These are phyloP conservation scores for Drosophila melanogaster DNA, from an alignment of 1,140 invertebrate genomes.

Conservation along the genomic window DNA sequence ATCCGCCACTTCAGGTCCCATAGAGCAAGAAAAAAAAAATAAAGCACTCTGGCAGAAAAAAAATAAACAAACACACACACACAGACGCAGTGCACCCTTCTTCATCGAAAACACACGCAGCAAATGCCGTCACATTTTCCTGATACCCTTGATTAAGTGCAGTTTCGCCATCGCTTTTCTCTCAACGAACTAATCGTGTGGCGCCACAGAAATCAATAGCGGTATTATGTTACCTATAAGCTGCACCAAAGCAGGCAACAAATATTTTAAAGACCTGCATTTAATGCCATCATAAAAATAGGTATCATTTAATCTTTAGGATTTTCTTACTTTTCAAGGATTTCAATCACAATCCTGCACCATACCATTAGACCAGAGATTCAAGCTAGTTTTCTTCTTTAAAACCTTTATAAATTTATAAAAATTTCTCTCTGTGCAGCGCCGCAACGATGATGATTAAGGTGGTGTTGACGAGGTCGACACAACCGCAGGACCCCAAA, in stretches of 20 bases:
- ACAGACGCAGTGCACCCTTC: background rate
- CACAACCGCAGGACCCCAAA: slow-evolving; percentile 26
- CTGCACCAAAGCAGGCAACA: too few species aligned
- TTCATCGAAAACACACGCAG: background rate
- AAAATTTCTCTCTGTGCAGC: background rate
- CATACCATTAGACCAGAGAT: too few species aligned
- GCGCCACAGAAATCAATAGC: too few species aligned
- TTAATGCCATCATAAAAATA: background rate
- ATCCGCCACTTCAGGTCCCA: slow-evolving; percentile 21
- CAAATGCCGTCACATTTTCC: slow-evolving; percentile 1
- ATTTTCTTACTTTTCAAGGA: too few species aligned
- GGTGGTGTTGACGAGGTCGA: slow-evolving; percentile 8
- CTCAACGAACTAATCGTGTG: too few species aligned
- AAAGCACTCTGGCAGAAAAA: background rate
- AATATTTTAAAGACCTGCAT: too few species aligned
- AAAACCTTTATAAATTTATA: too few species aligned
- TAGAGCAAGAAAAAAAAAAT: background rate
- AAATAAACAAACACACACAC: background rate
- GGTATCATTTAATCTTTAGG: too few species aligned
- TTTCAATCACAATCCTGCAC: too few species aligned
- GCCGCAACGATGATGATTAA: slow-evolving; percentile 11
- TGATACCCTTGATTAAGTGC: background rate
- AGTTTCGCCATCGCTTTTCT: background rate
- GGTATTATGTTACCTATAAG: too few species aligned
- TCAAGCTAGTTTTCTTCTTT: too few species aligned